Evolutionary conservation across 2,888 invertebrate genomes (phyloP).

Genomic region (Microplitis deprimator): DNA sequence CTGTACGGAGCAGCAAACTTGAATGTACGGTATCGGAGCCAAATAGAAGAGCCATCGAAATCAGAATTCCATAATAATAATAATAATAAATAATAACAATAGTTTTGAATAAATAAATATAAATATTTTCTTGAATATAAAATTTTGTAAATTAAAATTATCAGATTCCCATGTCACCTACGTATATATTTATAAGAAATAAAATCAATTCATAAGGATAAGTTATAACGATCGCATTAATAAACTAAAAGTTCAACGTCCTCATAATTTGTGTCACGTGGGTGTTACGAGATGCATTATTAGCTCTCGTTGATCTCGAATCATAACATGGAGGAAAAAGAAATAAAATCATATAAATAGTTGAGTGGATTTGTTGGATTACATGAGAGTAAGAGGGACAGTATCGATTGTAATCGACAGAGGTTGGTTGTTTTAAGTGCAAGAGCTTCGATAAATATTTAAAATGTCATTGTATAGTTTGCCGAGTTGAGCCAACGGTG

Average conservation of each 20-base stretch:
- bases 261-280: slow-evolving; percentile 3
- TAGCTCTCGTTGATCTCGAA: background rate
- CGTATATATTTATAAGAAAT: background rate
- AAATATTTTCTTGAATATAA: too few species aligned
- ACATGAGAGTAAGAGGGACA: too few species aligned
- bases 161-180: too few species aligned
- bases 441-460: slow-evolving; percentile 14
- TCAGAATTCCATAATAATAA: background rate
- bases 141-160: too few species aligned
- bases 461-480: slow-evolving; percentile 11
- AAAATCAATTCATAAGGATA: background rate
- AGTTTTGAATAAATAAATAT: too few species aligned
- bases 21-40: background rate
- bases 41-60: background rate
- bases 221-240: background rate
- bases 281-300: background rate
- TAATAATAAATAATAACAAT: too few species aligned
- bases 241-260: slow-evolving; percentile 13
- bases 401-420: too few species aligned
- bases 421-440: background rate
- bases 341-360: background rate
- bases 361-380: too few species aligned
- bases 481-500: background rate
- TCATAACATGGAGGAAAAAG: background rate
- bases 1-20: background rate